Percentiles rank a stretch among this genome's conserved stretches.
phyloP scores from a whole-genome alignment of 2,888 invertebrate species.

The Drosophila anomalata region DNA sequence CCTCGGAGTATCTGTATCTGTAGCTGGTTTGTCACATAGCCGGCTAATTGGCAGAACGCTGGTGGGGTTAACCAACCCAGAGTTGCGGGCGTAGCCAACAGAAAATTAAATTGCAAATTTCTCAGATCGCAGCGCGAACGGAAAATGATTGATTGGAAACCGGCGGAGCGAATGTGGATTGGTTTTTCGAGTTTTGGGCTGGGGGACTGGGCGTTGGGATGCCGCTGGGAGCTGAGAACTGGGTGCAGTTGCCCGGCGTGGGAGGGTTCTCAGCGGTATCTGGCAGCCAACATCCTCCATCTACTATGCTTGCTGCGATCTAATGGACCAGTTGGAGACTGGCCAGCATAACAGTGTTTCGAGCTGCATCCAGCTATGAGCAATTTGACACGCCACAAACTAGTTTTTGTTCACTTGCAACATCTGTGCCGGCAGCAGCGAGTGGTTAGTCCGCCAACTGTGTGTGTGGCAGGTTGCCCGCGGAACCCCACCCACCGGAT shows the following conservation, averaged over 20 bases:
- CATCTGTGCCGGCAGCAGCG: slow-evolving; percentile 45
- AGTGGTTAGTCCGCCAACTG: slow-evolving; percentile 20
- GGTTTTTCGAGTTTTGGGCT: background rate
- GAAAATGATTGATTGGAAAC: slow-evolving; percentile 66
- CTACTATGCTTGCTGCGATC: background rate
- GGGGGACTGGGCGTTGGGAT: slow-evolving; percentile 44
- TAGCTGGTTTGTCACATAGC: slow-evolving; percentile 51
- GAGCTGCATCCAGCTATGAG: slow-evolving; percentile 46
- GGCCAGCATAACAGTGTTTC: slow-evolving; percentile 9
- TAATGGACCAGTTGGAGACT: slow-evolving; percentile 27
- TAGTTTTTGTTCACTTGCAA: slow-evolving; percentile 70
- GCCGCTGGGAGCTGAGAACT: slow-evolving; percentile 48
- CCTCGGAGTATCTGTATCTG: background rate
- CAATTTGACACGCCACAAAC: slow-evolving; percentile 71
- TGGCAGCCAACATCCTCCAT: slow-evolving; percentile 4
- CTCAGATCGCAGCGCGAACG: slow-evolving; percentile 2
- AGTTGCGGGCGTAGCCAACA: slow-evolving; percentile 39
- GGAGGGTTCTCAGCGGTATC: slow-evolving; percentile 29
- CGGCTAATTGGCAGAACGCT: slow-evolving; percentile 53
- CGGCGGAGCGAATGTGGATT: slow-evolving; percentile 11
- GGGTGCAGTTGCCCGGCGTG: slow-evolving; percentile 18
- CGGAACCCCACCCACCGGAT: slow-evolving; percentile 2
- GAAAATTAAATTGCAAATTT: slow-evolving; percentile 58
- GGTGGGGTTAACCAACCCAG: slow-evolving; percentile 44
- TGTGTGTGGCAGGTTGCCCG: slow-evolving; percentile 39